These are phyloP conservation scores for Phenganax marumi DNA, from an alignment of 92 coral and sea anemone species.

Conservation along the genomic window DNA sequence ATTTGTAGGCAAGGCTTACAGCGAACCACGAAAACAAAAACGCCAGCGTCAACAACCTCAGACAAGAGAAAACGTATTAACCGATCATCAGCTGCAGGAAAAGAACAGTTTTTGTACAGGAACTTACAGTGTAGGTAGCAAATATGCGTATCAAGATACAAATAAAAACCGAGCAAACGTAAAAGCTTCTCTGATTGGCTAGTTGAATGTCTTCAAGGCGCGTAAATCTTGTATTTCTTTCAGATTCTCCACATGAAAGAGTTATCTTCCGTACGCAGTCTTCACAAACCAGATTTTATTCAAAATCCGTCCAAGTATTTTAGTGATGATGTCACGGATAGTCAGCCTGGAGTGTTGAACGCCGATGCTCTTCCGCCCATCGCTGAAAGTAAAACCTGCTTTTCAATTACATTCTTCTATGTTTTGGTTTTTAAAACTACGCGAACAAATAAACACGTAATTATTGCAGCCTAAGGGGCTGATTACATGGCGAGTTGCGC, in stretches of 20 bases:
- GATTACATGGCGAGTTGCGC: too few relatives aligned
- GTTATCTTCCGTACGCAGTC: slow-evolving; percentile 72
- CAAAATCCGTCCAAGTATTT: slow-evolving; percentile 85
- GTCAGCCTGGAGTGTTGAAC: neutral
- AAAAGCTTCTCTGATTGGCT: too few relatives aligned
- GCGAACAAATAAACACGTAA: too few relatives aligned
- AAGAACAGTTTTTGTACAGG: slow-evolving; percentile 81
- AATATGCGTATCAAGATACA: neutral
- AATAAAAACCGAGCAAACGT: neutral
- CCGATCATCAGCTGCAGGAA: slow-evolving; percentile 65
- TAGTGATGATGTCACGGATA: slow-evolving; percentile 40
- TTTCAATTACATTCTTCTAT: neutral
- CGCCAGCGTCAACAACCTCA: slow-evolving; percentile 91
- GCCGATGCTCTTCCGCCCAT: slow-evolving; percentile 51
- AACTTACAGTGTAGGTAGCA: slow-evolving; percentile 77
- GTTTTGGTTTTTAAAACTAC: neutral
- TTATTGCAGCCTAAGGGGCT: too few relatives aligned
- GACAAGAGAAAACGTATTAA: slow-evolving; percentile 71
- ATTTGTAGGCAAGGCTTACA: slow-evolving; percentile 83
- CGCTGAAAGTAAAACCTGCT: slow-evolving; percentile 66
- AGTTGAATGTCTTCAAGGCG: neutral
- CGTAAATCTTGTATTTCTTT: neutral
- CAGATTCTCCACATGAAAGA: slow-evolving; percentile 82
- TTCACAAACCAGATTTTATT: slow-evolving; percentile 88
- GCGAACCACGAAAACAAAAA: slow-evolving; percentile 83